A percentile compares a stretch with the other conserved stretches of the same genome.
Evolutionary conservation across 2,888 invertebrate genomes (phyloP).

Genomic region (Acleris cristana): DNA sequence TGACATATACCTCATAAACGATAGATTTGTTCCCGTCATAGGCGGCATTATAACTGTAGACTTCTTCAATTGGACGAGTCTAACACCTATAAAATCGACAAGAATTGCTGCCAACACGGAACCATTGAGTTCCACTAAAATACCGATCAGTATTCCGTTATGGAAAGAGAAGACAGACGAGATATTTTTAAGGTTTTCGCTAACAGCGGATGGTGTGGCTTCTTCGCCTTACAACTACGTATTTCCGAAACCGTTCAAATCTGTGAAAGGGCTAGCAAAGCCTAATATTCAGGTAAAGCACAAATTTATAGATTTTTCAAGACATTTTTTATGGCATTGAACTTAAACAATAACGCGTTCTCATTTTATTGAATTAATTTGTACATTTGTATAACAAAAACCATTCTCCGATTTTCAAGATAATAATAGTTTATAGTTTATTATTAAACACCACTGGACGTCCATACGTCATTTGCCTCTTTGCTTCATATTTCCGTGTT

Average conservation of each 20-base stretch:
- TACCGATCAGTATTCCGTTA: constrained; percentile 53
- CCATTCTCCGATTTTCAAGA: no score
- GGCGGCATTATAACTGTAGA: constrained; percentile 81
- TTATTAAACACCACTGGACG: no score
- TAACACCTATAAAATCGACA: constrained; percentile 64
- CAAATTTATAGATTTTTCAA: constrained; percentile 12
- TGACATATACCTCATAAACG: constrained; percentile 86
- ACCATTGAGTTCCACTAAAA: constrained; percentile 59
- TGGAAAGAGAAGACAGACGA: constrained; percentile 57
- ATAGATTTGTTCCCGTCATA: constrained; percentile 74
- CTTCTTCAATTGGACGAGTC: constrained; percentile 83
- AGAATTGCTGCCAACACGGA: constrained; percentile 53
- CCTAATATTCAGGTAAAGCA: constrained; percentile 83
- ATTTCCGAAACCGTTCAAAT: constrained; percentile 85
- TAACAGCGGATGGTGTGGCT: constrained; percentile 72
- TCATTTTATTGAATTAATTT: no score
- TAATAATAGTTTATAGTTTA: no score
- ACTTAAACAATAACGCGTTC: no score
- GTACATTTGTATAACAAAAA: no score
- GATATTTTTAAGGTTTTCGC: constrained; percentile 73
- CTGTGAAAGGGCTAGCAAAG: constrained; percentile 73
- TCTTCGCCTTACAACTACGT: constrained; percentile 87
- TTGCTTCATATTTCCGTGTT: not conserved
- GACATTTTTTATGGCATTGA: no score
- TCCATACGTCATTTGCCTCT: no score